Evolutionary conservation across 2,888 invertebrate genomes (phyloP).

Genomic region (Frankliniella intonsa): DNA sequence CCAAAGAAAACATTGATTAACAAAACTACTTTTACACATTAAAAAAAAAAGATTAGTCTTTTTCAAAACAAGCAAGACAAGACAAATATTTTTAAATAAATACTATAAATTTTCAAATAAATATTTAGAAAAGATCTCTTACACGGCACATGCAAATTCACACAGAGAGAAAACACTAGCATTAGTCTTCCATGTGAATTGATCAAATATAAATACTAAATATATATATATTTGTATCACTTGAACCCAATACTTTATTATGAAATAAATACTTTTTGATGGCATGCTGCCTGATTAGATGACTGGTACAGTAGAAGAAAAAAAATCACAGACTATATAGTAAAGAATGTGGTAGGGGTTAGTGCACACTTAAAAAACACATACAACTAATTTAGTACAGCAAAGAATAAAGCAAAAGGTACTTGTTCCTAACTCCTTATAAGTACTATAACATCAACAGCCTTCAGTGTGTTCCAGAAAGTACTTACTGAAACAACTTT

Average conservation of each 20-base stretch:
- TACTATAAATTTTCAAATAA: constrained; percentile 10
- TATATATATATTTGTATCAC: neutral
- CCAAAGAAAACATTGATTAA: neutral
- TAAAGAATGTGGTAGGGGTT: neutral
- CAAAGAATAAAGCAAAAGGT: neutral
- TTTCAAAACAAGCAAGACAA: neutral
- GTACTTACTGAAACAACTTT: neutral
- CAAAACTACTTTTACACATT: neutral
- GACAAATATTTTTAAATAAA: neutral
- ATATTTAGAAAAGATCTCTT: constrained; percentile 7
- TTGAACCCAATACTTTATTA: neutral
- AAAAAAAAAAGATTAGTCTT: neutral
- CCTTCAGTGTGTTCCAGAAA: neutral
- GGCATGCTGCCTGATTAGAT: constrained; percentile 9
- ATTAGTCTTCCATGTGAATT: neutral
- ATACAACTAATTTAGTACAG: neutral
- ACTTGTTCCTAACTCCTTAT: neutral
- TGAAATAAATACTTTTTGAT: constrained; percentile 10
- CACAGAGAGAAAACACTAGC: no score
- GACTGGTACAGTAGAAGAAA: neutral
- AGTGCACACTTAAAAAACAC: neutral
- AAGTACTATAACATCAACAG: constrained; percentile 6
- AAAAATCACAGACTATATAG: neutral
- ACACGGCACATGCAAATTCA: no score
- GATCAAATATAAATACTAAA: neutral